phyloP scores from a whole-genome alignment of 2,113 vertebrate species.

The Spea multiplicata region DNA sequence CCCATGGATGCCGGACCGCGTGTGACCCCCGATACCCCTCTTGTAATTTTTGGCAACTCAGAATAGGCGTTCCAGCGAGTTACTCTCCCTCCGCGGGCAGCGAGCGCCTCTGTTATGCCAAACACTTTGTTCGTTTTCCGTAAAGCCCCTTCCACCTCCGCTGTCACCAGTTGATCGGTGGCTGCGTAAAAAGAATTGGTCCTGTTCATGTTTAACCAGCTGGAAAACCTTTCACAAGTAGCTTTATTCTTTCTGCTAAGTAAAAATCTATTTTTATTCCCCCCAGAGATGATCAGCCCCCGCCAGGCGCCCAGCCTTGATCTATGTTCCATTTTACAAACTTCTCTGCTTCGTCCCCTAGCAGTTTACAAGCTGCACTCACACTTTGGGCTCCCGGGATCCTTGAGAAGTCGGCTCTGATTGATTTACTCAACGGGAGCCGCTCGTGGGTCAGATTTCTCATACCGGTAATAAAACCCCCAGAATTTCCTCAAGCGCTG shows the following conservation, averaged over 20 bases:
- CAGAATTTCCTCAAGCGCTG: constrained; percentile 36
- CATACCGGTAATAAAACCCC: constrained; percentile 42
- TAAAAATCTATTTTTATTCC: constrained; percentile 49
- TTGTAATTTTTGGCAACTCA: no score
- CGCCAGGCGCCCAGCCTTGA: constrained; percentile 28
- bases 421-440: constrained; percentile 42
- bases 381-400: constrained; percentile 26
- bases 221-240: constrained; percentile 46
- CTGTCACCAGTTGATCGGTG: constrained; percentile 5
- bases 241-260: constrained; percentile 40
- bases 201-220: constrained; percentile 40
- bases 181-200: constrained; percentile 27
- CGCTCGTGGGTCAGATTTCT: constrained; percentile 39
- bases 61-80: no score
- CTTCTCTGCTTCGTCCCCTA: constrained; percentile 3
- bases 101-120: no score
- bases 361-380: constrained; percentile 38
- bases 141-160: constrained; percentile 27
- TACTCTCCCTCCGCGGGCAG: no score
- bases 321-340: constrained; percentile 45
- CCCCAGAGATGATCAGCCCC: constrained; percentile 35
- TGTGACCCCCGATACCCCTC: no score
- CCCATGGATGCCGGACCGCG: no score
- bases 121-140: not conserved
- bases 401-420: constrained; percentile 41